These are phyloP conservation scores for Pangasius sanitwongsei DNA, from an alignment of 2,797 vertebrate species.

Conservation along the genomic window DNA sequence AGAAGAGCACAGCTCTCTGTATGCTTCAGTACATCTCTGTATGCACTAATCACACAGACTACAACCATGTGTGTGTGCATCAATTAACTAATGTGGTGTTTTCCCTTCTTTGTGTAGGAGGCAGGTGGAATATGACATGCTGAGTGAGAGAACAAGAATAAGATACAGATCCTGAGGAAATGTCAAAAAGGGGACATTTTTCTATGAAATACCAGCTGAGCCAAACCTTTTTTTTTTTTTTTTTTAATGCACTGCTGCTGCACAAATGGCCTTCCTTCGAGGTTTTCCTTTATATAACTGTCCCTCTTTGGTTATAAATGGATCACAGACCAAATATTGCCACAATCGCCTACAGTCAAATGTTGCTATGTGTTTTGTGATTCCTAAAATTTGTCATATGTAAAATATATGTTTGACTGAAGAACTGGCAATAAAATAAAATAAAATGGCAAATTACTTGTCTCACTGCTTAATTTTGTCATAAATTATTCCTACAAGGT, in stretches of 20 bases:
- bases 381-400: constrained; percentile 1
- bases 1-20: constrained; percentile 16
- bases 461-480: neutral
- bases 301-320: neutral
- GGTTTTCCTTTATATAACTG: constrained; percentile 1
- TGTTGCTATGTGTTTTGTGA: constrained; percentile 3
- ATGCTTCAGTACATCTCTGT: constrained; percentile 14
- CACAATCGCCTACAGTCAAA: constrained; percentile 2
- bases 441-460: neutral
- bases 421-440: neutral
- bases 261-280: neutral
- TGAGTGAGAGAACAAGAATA: neutral
- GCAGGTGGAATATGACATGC: neutral
- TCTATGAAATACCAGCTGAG: neutral
- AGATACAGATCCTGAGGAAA: neutral
- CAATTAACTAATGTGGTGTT: neutral
- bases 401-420: constrained; percentile 19
- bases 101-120: neutral
- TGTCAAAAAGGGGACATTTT: neutral
- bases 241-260: neutral
- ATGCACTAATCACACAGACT: neutral
- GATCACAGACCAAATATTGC: neutral
- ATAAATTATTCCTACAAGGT: neutral
- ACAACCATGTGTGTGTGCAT: neutral
- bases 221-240: neutral